These are phyloP conservation scores for Monopis laevigella DNA, from an alignment of 2,888 invertebrate genomes.

Conservation along the genomic window DNA sequence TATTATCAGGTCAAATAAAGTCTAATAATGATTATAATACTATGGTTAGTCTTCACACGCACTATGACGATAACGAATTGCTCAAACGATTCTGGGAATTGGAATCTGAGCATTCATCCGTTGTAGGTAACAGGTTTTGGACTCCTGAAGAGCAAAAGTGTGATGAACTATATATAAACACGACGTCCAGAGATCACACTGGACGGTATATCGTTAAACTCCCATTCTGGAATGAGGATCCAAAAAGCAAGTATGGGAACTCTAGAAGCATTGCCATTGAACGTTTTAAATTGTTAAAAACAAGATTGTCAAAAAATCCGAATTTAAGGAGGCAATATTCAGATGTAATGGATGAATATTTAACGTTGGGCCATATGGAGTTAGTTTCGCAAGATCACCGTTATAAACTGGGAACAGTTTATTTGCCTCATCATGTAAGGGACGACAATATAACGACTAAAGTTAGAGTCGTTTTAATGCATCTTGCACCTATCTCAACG, in stretches of 20 bases:
- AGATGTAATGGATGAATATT: slow-evolving; percentile 20
- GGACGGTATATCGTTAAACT: slow-evolving; percentile 18
- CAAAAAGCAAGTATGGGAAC: slow-evolving; percentile 13
- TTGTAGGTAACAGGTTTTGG: slow-evolving; percentile 7
- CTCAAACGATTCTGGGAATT: slow-evolving; percentile 18
- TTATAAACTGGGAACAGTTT: slow-evolving; percentile 14
- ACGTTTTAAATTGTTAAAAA: slow-evolving; percentile 16
- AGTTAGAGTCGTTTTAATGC: slow-evolving; percentile 25
- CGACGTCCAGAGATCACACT: slow-evolving; percentile 14
- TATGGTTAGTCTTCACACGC: not conserved
- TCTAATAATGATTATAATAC: not conserved
- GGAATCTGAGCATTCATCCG: slow-evolving; percentile 13
- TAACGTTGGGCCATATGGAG: slow-evolving; percentile 22
- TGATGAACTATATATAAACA: slow-evolving; percentile 13
- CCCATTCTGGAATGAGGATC: slow-evolving; percentile 15
- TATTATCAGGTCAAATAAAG: no score
- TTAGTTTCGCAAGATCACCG: slow-evolving; percentile 12
- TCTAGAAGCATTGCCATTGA: slow-evolving; percentile 14
- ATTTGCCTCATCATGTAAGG: slow-evolving; percentile 26
- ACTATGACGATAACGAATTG: slow-evolving; percentile 10
- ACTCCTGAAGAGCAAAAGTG: slow-evolving; percentile 16
- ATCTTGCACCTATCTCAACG: slow-evolving; percentile 19
- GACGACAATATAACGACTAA: slow-evolving; percentile 23
- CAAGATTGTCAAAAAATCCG: slow-evolving; percentile 14
- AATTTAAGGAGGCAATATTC: slow-evolving; percentile 18